Base-by-base conservation (phyloP, 2,888 invertebrate genomes). In the Eupsilia transversa region DNA sequence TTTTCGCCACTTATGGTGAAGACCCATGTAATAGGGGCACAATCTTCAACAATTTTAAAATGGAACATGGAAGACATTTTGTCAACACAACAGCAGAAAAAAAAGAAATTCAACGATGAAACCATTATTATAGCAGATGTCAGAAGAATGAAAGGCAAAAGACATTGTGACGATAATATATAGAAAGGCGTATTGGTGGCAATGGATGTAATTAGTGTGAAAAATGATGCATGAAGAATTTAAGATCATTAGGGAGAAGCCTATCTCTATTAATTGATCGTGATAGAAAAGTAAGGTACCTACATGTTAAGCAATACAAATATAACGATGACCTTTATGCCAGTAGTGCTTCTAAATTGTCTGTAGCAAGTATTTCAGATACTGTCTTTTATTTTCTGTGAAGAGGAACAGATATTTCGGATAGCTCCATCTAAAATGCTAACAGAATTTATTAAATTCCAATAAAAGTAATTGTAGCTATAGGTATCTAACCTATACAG, bases 381-480 rank as follows among this genome's bases (percentile, higher is more conserved):
- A 38, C 14, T 17, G 7, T 0, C 9, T 57, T 72, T 57, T 30
- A 38, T 72, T 27, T 41, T 52, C 7, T 30, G 14, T 10, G 33
- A 71, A 72, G 41, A 33, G 14, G 20, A 35, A 43, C 20, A 20
- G 17, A 73, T 35, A 80, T 72, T 60, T 65, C 46, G 9, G n/a
- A 27, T 49, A 60, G 5, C 30, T 23, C 12, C 20, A 59, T 17
- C 46, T 52, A n/a, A 14, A 59, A 64, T 10, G 38, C 33, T 80
- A 73, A 78, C 38, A 41, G 20, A 23, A 70, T 79, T 61, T n/a
- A 52, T 14, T 20, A 20, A 33, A 67, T 74, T 67, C n/a, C 12
- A 59, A 33, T 35, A 61, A 9, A 57, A 46, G 7, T 35, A 14
- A 33, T 4, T 54, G 1, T 43, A 30, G 17, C 23, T 30, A 30